These are phyloP conservation scores for Dermochelys coriacea DNA, from an alignment of 2,797 vertebrate genomes.

Conservation along the genomic window DNA sequence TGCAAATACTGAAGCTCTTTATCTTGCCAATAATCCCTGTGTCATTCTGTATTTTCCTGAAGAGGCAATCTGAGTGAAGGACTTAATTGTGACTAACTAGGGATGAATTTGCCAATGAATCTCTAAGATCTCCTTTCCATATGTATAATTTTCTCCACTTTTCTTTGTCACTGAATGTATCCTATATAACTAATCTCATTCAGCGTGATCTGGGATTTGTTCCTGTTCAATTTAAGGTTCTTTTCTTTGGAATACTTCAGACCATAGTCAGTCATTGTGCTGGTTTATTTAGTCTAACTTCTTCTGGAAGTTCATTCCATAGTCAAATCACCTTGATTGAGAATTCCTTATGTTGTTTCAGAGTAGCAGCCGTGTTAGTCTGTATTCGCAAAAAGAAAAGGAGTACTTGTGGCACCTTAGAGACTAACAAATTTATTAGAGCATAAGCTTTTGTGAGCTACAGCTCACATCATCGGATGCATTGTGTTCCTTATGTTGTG, in stretches of 20 bases:
- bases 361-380: too few relatives aligned
- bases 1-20: constrained; percentile 4
- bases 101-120: not conserved
- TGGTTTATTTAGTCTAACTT: not conserved
- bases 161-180: not conserved
- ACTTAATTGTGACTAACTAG: not conserved
- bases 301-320: not conserved
- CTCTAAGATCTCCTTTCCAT: not conserved
- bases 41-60: not conserved
- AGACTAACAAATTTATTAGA: too few relatives aligned
- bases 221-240: not conserved
- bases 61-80: not conserved
- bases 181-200: not conserved
- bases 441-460: too few relatives aligned
- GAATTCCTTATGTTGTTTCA: not conserved
- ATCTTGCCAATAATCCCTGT: not conserved
- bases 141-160: not conserved
- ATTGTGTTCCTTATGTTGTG: not conserved
- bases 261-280: not conserved
- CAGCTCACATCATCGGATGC: too few relatives aligned
- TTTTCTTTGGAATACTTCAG: not conserved
- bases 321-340: not conserved
- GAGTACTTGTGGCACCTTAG: too few relatives aligned
- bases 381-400: too few relatives aligned
- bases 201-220: not conserved